phyloP scores from a whole-genome alignment of 2,797 vertebrate genomes.

The Xyrichtys novacula region DNA sequence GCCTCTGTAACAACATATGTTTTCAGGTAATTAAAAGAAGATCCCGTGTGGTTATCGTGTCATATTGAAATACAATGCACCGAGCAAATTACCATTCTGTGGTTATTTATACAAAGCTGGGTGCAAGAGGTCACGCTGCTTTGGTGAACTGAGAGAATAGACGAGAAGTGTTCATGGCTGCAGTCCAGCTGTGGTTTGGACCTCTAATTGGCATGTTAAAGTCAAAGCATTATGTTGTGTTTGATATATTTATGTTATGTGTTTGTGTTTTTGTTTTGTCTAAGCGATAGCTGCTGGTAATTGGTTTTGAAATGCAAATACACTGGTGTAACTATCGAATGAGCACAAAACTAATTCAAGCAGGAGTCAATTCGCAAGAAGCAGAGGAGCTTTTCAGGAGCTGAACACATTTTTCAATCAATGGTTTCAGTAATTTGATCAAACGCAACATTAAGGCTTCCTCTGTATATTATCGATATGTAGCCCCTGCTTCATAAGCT shows the following conservation, averaged over 20 bases:
- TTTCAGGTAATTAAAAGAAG: constrained; percentile 86
- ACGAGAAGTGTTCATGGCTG: constrained; percentile 28
- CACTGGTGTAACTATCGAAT: constrained; percentile 23
- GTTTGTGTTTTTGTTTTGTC: neutral
- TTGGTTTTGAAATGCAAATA: constrained; percentile 25
- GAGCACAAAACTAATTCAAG: constrained; percentile 20
- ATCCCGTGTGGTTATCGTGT: constrained; percentile 79
- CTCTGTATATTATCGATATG: neutral
- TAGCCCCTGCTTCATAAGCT: too few relatives aligned
- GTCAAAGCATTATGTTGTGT: constrained; percentile 25
- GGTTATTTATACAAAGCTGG: constrained; percentile 75
- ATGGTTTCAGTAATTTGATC: constrained; percentile 22
- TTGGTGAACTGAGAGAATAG: constrained; percentile 53
- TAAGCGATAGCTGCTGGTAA: constrained; percentile 9
- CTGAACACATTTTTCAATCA: constrained; percentile 17
- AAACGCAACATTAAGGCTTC: neutral
- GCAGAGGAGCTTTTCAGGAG: constrained; percentile 4
- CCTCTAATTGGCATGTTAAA: constrained; percentile 39
- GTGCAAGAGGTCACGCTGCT: constrained; percentile 60
- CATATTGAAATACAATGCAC: constrained; percentile 81
- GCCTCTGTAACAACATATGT: constrained; percentile 82
- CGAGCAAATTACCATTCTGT: constrained; percentile 79
- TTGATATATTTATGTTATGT: neutral
- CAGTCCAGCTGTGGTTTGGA: constrained; percentile 21
- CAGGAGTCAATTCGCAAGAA: neutral